phyloP scores from a whole-genome alignment of 2,113 vertebrate genomes.

The Hepsetus odoe region DNA sequence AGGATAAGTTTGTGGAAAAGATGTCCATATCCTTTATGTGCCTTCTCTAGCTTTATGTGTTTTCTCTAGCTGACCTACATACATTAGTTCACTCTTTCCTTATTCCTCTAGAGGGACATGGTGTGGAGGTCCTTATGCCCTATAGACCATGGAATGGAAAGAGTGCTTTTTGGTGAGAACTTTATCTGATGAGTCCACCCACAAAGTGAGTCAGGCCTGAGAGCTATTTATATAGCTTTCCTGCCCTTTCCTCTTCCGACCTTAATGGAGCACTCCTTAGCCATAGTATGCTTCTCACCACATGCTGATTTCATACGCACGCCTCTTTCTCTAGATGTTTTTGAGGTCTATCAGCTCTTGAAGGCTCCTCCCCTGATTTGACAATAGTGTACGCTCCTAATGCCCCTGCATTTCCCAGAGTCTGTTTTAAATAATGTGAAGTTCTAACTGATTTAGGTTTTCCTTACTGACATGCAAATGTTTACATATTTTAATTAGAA shows the following conservation, averaged over 20 bases:
- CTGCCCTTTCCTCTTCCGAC: conserved; percentile 50
- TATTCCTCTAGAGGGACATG: neutral
- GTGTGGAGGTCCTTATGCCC: conserved; percentile 59
- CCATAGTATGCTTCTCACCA: conserved; percentile 62
- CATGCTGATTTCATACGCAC: conserved; percentile 71
- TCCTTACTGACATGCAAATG: conserved; percentile 6
- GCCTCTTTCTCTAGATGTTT: conserved; percentile 57
- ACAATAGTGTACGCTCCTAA: conserved; percentile 69
- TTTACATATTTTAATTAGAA: conserved; percentile 6
- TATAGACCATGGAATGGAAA: conserved; percentile 59
- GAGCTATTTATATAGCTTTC: conserved; percentile 74
- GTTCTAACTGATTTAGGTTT: conserved; percentile 29
- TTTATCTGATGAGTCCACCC: conserved; percentile 70
- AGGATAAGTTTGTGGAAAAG: conserved; percentile 97
- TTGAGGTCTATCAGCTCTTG: conserved; percentile 61
- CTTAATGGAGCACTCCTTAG: conserved; percentile 66
- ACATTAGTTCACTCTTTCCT: neutral
- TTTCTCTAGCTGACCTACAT: neutral
- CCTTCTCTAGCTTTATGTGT: neutral
- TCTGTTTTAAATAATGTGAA: conserved; percentile 56
- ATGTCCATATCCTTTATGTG: conserved; percentile 95
- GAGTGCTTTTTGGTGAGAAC: conserved; percentile 66
- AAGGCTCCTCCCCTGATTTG: conserved; percentile 64
- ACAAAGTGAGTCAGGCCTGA: conserved; percentile 67
- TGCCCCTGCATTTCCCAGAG: conserved; percentile 62